A percentile compares a stretch with the other conserved stretches of the same genome.
These are phyloP conservation scores for Crematogaster levior DNA, from an alignment of 2,888 invertebrate species.

Conservation along the genomic window DNA sequence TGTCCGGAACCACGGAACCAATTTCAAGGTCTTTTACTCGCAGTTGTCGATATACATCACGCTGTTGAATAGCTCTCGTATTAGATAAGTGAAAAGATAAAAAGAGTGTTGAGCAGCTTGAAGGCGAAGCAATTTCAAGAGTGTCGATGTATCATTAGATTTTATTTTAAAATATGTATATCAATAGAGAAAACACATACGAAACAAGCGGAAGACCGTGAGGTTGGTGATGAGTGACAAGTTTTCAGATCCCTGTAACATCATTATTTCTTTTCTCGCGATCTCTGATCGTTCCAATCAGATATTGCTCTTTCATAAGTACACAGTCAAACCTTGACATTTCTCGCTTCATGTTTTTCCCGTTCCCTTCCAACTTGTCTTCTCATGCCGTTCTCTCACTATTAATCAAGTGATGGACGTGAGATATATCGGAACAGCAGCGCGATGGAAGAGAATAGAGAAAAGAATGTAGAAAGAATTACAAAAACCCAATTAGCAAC, in stretches of 20 bases:
- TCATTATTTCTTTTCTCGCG: constrained; percentile 37
- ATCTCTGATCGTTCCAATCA: constrained; percentile 27
- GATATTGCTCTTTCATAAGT: constrained; percentile 63
- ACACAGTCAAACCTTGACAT: constrained; percentile 34
- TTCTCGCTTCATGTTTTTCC: neutral
- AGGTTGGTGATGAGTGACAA: constrained; percentile 65
- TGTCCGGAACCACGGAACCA: neutral
- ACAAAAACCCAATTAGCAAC: constrained; percentile 60
- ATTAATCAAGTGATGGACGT: neutral
- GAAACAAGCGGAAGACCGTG: constrained; percentile 81
- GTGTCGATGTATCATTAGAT: constrained; percentile 77
- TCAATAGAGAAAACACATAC: constrained; percentile 84
- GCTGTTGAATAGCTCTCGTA: neutral
- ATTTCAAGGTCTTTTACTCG: constrained; percentile 14
- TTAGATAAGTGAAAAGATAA: neutral
- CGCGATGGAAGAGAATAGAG: neutral
- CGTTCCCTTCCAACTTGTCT: neutral
- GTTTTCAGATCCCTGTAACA: constrained; percentile 58
- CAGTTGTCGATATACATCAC: neutral
- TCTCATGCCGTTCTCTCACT: neutral
- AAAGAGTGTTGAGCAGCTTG: neutral
- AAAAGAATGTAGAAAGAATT: neutral
- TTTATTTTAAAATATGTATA: constrained; percentile 84
- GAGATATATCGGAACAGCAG: neutral
- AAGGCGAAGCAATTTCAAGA: constrained; percentile 34